Evolutionary conservation across 2,888 invertebrate species (phyloP).

Genomic region (Drosophila colorata): DNA sequence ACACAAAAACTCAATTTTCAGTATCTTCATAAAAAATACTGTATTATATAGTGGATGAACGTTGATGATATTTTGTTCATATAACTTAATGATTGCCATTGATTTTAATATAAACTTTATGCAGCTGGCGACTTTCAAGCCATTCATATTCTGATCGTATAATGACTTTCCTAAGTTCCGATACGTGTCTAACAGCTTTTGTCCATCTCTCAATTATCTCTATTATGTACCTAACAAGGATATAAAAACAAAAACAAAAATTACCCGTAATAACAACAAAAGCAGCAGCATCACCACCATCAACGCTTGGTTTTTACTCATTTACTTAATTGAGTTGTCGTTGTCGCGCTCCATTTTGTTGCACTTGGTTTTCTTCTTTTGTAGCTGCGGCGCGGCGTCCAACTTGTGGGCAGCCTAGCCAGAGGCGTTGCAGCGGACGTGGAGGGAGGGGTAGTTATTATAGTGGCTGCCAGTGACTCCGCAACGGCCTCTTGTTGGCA

Average conservation of each 20-base stretch:
- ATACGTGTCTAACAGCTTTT: slow-evolving; percentile 11
- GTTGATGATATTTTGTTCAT: too few relatives aligned
- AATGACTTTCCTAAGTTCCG: neutral
- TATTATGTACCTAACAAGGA: slow-evolving; percentile 10
- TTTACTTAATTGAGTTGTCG: slow-evolving; percentile 74
- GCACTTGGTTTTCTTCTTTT: slow-evolving; percentile 52
- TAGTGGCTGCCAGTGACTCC: slow-evolving; percentile 40
- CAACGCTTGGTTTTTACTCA: slow-evolving; percentile 59
- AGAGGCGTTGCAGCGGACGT: slow-evolving; percentile 2
- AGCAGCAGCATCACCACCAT: slow-evolving; percentile 25
- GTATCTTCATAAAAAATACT: too few relatives aligned
- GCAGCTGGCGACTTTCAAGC: neutral
- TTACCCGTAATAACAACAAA: slow-evolving; percentile 25
- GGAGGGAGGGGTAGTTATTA: slow-evolving; percentile 17
- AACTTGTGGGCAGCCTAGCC: slow-evolving; percentile 40
- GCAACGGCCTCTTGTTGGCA: slow-evolving; percentile 61
- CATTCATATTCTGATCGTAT: neutral
- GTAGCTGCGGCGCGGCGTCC: slow-evolving; percentile 40
- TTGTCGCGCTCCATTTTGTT: slow-evolving; percentile 62
- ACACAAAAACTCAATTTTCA: too few relatives aligned
- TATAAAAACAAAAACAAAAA: slow-evolving; percentile 15
- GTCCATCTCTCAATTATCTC: slow-evolving; percentile 14
- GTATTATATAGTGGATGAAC: too few relatives aligned
- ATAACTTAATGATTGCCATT: too few relatives aligned
- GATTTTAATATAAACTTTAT: too few relatives aligned